Conservation (phyloP, 1,140 invertebrate genomes). For the Belonocnema kinseyi region DNA sequence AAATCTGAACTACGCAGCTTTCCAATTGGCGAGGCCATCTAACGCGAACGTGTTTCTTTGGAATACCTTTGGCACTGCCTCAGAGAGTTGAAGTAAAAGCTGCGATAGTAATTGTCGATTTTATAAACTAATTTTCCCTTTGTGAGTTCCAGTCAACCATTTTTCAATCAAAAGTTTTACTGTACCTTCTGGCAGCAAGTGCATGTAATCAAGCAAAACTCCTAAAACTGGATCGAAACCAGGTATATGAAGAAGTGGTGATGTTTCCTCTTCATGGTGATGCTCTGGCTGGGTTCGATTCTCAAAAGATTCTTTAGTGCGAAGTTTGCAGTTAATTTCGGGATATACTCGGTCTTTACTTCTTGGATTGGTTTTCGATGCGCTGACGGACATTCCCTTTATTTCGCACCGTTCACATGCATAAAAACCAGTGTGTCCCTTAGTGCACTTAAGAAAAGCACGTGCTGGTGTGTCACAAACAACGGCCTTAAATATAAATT, state of each 20-base stretch:
- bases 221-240: constrained; percentile 32
- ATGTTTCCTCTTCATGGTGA: too few species aligned
- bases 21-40: constrained; percentile 35
- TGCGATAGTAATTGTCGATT: too few species aligned
- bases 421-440: constrained; percentile 41
- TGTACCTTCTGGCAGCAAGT: constrained; percentile 21
- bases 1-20: constrained; percentile 40
- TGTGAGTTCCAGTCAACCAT: neutral
- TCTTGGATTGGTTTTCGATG: neutral
- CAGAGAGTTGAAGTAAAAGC: too few species aligned
- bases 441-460: too few species aligned
- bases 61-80: too few species aligned
- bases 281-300: too few species aligned
- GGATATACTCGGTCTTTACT: constrained; percentile 28
- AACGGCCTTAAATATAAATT: constrained; percentile 26
- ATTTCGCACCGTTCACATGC: constrained; percentile 41
- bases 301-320: too few species aligned
- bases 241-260: constrained; percentile 22
- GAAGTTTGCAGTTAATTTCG: too few species aligned
- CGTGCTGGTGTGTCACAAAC: constrained; percentile 46
- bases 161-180: constrained; percentile 33
- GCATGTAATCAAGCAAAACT: constrained; percentile 41
- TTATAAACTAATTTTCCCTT: constrained; percentile 16
- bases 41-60: constrained; percentile 40
- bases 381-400: too few species aligned